A percentile compares a stretch with the other conserved stretches of the same genome.
phyloP scores from a whole-genome alignment of 1,140 invertebrate genomes.

The Drosophila orosa region DNA sequence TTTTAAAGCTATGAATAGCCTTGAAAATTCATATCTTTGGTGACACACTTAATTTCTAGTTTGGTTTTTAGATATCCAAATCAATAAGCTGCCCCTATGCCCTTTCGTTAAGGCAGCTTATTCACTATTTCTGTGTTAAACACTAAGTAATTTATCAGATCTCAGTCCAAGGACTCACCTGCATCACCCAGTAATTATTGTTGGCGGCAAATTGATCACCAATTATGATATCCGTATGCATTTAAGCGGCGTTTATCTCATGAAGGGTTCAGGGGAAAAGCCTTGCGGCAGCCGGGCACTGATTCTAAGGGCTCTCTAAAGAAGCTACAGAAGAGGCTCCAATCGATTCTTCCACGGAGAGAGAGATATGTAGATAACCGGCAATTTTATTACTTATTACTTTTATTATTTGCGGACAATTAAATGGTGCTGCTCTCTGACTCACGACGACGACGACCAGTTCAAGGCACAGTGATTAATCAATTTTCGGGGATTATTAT shows the following conservation, averaged over 20 bases:
- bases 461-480: constrained; percentile 65
- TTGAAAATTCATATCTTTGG: background rate
- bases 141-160: background rate
- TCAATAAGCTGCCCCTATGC: background rate
- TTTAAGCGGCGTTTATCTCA: constrained; percentile 77
- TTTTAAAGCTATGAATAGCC: background rate
- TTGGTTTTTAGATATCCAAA: background rate
- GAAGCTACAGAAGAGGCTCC: background rate
- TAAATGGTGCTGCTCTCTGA: constrained; percentile 45
- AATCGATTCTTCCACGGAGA: background rate
- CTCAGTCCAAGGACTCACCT: constrained; percentile 63
- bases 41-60: background rate
- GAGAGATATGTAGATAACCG: no score
- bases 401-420: constrained; percentile 37
- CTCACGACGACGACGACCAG: constrained; percentile 60
- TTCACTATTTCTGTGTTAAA: background rate
- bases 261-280: constrained; percentile 39
- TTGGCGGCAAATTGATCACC: constrained; percentile 83
- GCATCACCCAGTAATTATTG: constrained; percentile 84
- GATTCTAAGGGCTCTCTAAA: constrained; percentile 7
- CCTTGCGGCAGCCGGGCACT: constrained; percentile 18
- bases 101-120: background rate
- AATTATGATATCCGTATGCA: constrained; percentile 84
- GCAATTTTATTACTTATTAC: no score
- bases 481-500: constrained; percentile 44